phyloP scores from a whole-genome alignment of 2,888 invertebrate species.

The Plebejus melissa region DNA sequence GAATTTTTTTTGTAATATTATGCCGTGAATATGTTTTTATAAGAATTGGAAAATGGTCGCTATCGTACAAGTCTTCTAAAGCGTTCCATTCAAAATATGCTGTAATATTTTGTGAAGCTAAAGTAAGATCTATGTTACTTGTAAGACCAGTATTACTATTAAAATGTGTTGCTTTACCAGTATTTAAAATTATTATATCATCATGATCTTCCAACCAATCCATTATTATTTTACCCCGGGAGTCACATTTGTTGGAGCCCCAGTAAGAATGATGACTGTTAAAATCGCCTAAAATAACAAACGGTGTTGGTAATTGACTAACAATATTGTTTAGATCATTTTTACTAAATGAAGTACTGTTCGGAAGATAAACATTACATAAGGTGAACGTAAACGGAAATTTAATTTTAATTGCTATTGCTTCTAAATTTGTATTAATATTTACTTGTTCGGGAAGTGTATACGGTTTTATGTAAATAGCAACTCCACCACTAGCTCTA shows the following conservation, averaged over 20 bases:
- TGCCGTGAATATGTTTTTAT: no score
- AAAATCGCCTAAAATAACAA: conserved; percentile 25
- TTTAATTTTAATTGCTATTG: conserved; percentile 29
- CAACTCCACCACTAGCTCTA: conserved; percentile 27
- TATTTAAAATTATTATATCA: background rate
- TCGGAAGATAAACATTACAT: conserved; percentile 33
- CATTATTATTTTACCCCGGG: background rate
- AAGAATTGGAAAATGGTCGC: no score
- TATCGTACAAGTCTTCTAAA: no score
- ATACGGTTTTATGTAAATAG: conserved; percentile 26
- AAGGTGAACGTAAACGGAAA: conserved; percentile 26
- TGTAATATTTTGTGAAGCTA: no score
- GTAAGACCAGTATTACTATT: background rate
- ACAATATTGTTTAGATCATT: conserved; percentile 29
- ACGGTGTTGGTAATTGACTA: conserved; percentile 24
- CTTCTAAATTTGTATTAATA: conserved; percentile 29
- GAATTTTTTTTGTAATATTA: no score
- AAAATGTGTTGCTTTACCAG: background rate
- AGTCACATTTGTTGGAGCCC: background rate
- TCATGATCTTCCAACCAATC: background rate
- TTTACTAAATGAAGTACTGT: conserved; percentile 23
- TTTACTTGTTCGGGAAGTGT: conserved; percentile 14
- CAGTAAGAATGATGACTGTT: background rate
- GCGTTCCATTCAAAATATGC: no score
- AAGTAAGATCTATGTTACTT: no score